These are phyloP conservation scores for Drosophila sechellia DNA, from an alignment of 1,140 invertebrate species.

Conservation along the genomic window DNA sequence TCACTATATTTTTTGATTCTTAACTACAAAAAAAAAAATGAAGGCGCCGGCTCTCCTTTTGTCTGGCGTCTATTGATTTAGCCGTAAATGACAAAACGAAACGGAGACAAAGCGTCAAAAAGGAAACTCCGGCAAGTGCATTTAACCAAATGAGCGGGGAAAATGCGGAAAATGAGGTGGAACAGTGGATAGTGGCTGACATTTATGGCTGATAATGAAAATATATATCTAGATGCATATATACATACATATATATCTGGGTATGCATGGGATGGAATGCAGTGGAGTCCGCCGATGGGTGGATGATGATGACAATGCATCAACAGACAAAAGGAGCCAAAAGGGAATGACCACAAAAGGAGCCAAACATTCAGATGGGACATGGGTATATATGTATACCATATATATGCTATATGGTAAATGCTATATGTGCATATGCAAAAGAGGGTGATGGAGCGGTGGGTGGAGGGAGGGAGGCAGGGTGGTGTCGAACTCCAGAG, in stretches of 20 bases:
- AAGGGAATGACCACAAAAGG: slow-evolving; percentile 48
- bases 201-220: slow-evolving; percentile 12
- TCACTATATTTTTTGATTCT: neutral
- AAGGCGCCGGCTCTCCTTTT: slow-evolving; percentile 57
- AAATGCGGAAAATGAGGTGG: slow-evolving; percentile 31
- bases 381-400: neutral
- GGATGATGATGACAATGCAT: slow-evolving; percentile 61
- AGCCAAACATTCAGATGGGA: slow-evolving; percentile 23
- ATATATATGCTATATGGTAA: neutral
- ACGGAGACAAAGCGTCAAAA: slow-evolving; percentile 25
- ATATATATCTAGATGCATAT: no score
- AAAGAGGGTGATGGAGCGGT: slow-evolving; percentile 8
- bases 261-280: slow-evolving; percentile 5
- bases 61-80: slow-evolving; percentile 54
- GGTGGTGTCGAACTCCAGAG: slow-evolving; percentile 16
- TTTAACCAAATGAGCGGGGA: slow-evolving; percentile 55
- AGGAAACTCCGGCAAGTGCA: slow-evolving; percentile 52
- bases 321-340: slow-evolving; percentile 49
- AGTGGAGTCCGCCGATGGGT: slow-evolving; percentile 3
- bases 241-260: no score
- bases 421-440: slow-evolving; percentile 13
- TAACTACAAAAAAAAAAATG: slow-evolving; percentile 38
- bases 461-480: neutral
- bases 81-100: slow-evolving; percentile 30
- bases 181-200: slow-evolving; percentile 43